A percentile compares a stretch with the other conserved stretches of the same genome.
These are phyloP conservation scores for Xylota segnis DNA, from an alignment of 2,888 invertebrate genomes.

Conservation along the genomic window DNA sequence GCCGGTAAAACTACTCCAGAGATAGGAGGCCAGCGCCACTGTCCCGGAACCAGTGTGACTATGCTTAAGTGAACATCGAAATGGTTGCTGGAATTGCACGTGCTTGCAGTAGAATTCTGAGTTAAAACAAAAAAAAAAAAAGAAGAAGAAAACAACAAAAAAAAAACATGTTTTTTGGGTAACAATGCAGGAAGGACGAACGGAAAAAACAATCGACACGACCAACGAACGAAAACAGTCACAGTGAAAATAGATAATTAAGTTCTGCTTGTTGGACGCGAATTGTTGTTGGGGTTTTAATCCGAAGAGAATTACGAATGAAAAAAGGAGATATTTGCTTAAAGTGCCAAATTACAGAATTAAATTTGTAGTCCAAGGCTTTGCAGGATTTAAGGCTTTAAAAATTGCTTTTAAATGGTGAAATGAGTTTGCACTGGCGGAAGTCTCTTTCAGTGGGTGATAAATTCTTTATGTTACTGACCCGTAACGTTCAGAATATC, in stretches of 20 bases:
- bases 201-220: conserved; percentile 15
- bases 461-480: not conserved
- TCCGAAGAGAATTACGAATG: conserved; percentile 26
- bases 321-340: conserved; percentile 31
- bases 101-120: conserved; percentile 38
- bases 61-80: conserved; percentile 73
- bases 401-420: conserved; percentile 23
- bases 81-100: conserved; percentile 65
- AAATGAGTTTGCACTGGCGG: not conserved
- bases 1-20: conserved; percentile 41
- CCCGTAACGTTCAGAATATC: too few relatives aligned
- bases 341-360: conserved; percentile 35
- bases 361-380: conserved; percentile 29
- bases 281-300: conserved; percentile 35
- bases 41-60: conserved; percentile 65
- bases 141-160: conserved; percentile 20
- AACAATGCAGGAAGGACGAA: conserved; percentile 31
- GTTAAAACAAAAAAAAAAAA: not conserved
- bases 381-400: conserved; percentile 2
- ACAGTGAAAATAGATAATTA: conserved; percentile 69
- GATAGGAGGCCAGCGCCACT: conserved; percentile 37
- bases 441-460: not conserved
- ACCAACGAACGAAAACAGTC: conserved; percentile 54
- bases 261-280: conserved; percentile 60
- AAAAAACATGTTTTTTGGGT: conserved; percentile 39